Evolutionary conservation across 1,140 invertebrate species (phyloP).

Genomic region (Nomia melanderi): DNA sequence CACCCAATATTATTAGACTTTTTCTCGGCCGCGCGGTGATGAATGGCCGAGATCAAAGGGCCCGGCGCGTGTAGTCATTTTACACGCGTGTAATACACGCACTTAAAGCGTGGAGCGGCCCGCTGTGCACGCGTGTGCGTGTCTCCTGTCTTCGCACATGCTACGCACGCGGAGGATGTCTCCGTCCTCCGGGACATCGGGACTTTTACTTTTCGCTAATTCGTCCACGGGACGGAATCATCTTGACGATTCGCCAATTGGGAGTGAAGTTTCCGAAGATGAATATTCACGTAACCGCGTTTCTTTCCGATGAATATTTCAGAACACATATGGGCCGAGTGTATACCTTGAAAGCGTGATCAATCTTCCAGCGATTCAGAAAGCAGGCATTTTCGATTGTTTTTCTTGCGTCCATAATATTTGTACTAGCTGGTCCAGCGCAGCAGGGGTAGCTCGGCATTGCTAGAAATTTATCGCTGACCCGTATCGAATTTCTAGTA

Average conservation of each 20-base stretch:
- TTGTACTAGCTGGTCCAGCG: background rate
- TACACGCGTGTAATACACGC: constrained; percentile 81
- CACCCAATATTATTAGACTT: constrained; percentile 79
- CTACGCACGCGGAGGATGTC: constrained; percentile 23
- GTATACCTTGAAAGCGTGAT: too few species aligned
- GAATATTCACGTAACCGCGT: too few species aligned
- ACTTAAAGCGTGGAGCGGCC: constrained; percentile 63
- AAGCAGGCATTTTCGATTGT: background rate
- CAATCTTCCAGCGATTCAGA: too few species aligned
- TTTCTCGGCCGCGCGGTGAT: constrained; percentile 77
- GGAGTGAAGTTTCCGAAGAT: background rate
- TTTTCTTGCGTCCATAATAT: background rate
- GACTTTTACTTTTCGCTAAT: constrained; percentile 14
- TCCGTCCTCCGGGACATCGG: constrained; percentile 4
- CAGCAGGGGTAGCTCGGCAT: background rate
- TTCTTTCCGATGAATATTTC: too few species aligned
- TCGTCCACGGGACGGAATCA: background rate
- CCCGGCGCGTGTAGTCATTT: constrained; percentile 75
- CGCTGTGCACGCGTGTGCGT: background rate
- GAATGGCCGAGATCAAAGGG: constrained; percentile 79
- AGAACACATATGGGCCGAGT: too few species aligned
- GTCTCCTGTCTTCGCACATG: constrained; percentile 27
- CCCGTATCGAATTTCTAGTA: constrained; percentile 26
- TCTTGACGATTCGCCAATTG: background rate
- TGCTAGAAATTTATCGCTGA: constrained; percentile 24